These are phyloP conservation scores for Schizopygopsis pylzovi DNA, from an alignment of 2,797 vertebrate species.

Conservation along the genomic window DNA sequence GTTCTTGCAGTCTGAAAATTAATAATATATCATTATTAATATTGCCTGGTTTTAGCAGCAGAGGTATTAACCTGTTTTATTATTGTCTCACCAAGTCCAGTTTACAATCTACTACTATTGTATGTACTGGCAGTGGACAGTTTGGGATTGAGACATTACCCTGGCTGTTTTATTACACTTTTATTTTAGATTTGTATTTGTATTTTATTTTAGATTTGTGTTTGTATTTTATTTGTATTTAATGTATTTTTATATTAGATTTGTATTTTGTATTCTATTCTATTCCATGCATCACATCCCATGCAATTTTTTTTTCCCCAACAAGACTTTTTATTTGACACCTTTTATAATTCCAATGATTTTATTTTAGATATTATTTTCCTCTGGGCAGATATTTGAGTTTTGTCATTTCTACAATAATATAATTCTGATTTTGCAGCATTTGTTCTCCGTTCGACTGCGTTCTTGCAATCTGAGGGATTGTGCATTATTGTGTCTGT, in stretches of 20 bases:
- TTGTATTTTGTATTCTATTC: neutral
- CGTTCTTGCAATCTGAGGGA: neutral
- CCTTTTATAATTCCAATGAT: neutral
- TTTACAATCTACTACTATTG: neutral
- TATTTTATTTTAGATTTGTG: neutral
- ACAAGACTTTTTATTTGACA: neutral
- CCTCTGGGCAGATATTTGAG: no score
- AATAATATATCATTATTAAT: neutral
- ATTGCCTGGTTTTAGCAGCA: neutral
- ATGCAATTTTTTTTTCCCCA: neutral
- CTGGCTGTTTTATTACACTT: neutral
- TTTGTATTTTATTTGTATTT: neutral
- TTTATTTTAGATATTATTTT: neutral
- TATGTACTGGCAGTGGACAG: neutral
- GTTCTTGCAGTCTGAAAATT: neutral
- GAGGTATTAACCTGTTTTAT: neutral
- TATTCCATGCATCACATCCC: neutral
- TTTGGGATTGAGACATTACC: neutral
- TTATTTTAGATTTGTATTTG: neutral
- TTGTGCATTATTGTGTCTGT: neutral
- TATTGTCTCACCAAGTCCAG: neutral
- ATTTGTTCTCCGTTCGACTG: neutral
- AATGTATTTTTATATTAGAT: neutral
- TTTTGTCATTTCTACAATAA: neutral
- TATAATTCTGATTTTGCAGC: neutral